phyloP scores from a whole-genome alignment of 2,113 vertebrate species.

The Gavia stellata region DNA sequence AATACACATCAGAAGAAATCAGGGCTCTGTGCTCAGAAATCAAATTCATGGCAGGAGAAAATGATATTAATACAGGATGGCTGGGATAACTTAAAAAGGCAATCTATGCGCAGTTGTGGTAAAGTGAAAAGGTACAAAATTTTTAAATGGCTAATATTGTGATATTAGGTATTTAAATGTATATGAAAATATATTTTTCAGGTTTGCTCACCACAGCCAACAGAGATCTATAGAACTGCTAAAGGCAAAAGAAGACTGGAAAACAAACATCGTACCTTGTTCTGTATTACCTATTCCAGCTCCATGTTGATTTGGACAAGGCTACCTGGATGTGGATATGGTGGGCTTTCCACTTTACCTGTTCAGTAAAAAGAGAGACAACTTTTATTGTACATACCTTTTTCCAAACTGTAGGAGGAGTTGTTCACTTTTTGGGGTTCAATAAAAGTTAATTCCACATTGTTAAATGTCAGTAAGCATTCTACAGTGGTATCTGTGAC shows the following conservation, averaged over 20 bases:
- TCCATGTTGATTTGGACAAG: not conserved
- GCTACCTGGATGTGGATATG: slow-evolving; percentile 2
- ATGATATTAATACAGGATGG: not conserved
- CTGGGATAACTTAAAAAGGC: not conserved
- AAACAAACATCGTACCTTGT: not conserved
- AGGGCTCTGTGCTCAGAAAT: not conserved
- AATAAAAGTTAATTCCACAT: not conserved
- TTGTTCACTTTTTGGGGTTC: not conserved
- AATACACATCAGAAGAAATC: not conserved
- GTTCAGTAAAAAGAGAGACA: not conserved
- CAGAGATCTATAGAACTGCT: not conserved
- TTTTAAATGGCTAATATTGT: not conserved
- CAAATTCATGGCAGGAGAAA: slow-evolving; percentile 6
- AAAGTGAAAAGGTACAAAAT: not conserved
- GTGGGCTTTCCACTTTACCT: not conserved
- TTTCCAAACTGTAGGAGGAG: not conserved
- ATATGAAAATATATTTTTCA: not conserved
- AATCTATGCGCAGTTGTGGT: not conserved
- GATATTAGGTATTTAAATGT: not conserved
- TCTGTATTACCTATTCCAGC: slow-evolving; percentile 37
- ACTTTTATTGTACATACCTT: not conserved
- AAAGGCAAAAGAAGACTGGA: not conserved
- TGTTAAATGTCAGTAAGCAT: not conserved
- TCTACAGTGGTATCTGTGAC: not conserved
- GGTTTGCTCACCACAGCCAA: not conserved